phyloP scores from a whole-genome alignment of 1,140 invertebrate species.

The Microplitis demolitor region DNA sequence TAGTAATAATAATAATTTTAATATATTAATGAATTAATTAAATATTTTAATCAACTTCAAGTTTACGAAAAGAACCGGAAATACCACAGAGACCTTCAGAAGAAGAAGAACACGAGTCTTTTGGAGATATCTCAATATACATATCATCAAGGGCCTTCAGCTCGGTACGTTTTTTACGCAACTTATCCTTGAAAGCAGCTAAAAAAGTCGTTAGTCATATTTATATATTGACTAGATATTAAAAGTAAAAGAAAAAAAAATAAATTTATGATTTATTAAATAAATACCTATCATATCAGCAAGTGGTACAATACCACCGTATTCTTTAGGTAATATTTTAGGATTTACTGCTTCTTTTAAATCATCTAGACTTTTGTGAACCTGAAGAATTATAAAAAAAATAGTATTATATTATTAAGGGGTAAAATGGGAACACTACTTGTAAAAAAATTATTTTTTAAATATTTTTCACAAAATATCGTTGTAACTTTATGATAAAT shows the following conservation, averaged over 20 bases:
- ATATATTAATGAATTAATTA: neutral
- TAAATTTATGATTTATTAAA: neutral
- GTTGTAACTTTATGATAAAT: no score
- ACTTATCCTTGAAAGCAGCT: conserved; percentile 69
- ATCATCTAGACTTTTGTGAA: conserved; percentile 74
- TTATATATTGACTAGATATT: neutral
- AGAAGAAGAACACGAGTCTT: conserved; percentile 66
- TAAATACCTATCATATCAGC: conserved; percentile 76
- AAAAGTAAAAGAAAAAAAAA: conserved; percentile 13
- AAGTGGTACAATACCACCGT: conserved; percentile 79
- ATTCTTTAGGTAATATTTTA: conserved; percentile 82
- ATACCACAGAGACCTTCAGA: conserved; percentile 71
- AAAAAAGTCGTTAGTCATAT: conserved; percentile 28
- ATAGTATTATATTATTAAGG: neutral
- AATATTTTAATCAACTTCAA: conserved; percentile 74
- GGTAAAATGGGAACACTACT: no score
- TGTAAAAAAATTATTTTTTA: no score
- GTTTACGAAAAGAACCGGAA: conserved; percentile 78
- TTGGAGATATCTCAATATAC: conserved; percentile 72
- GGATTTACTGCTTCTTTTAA: conserved; percentile 68
- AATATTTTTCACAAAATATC: no score
- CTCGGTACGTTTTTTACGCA: conserved; percentile 68
- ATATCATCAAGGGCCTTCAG: conserved; percentile 80
- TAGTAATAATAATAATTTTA: neutral
- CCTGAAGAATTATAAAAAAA: conserved; percentile 53